Percentiles rank a stretch among this genome's conserved stretches.
Conservation (phyloP, 2,888 invertebrate genomes). For the Nemurella pictetii region DNA sequence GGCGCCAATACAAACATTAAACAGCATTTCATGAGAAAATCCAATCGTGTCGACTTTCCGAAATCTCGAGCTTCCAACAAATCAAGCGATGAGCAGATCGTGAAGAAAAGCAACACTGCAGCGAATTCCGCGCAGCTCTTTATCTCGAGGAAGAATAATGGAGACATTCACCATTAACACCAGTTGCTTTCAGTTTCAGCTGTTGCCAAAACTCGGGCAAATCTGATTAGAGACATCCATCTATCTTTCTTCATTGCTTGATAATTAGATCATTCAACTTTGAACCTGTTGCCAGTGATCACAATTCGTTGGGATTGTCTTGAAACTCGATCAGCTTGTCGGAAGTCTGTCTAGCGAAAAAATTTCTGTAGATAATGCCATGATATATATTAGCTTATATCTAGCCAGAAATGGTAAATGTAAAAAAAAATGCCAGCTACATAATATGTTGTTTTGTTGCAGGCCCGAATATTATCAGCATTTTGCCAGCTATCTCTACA, state of each 20-base stretch:
- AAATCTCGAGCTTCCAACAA: too few relatives aligned
- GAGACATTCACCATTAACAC: background rate
- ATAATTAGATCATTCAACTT: background rate
- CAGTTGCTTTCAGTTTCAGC: background rate
- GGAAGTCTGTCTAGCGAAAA: background rate
- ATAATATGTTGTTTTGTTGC: background rate
- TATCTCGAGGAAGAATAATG: too few relatives aligned
- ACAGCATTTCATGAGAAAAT: too few relatives aligned
- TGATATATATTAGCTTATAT: too few relatives aligned
- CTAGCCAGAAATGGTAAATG: too few relatives aligned
- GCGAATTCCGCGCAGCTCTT: too few relatives aligned
- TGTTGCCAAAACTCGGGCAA: background rate
- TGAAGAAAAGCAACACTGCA: too few relatives aligned
- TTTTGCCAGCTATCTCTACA: constrained; percentile 46
- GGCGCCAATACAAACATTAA: too few relatives aligned
- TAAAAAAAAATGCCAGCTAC: too few relatives aligned
- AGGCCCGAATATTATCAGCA: constrained; percentile 45
- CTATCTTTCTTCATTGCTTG: background rate
- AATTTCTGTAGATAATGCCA: too few relatives aligned
- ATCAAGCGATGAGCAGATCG: too few relatives aligned
- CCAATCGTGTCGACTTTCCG: too few relatives aligned
- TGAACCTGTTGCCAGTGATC: background rate
- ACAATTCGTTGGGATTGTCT: background rate
- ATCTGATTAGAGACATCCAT: background rate
- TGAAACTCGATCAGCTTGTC: background rate